Conservation (phyloP, 2,888 invertebrate genomes). For the Lymantria dispar region DNA sequence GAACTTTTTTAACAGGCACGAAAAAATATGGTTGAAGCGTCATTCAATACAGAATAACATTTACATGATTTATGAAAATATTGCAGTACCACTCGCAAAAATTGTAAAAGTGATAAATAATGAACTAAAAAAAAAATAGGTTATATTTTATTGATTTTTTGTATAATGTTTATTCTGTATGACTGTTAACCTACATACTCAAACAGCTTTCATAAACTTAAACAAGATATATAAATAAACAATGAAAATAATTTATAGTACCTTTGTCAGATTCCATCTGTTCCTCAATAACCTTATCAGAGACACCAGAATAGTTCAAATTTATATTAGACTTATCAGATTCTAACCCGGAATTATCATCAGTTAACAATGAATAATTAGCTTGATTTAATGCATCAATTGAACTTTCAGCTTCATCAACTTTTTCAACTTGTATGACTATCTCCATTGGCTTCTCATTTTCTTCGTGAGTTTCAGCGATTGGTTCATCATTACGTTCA, state of each 20-base stretch:
- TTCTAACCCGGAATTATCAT: slow-evolving; percentile 57
- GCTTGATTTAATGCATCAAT: slow-evolving; percentile 54
- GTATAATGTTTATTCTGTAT: background rate
- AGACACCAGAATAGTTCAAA: slow-evolving; percentile 59
- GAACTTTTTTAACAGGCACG: too few relatives aligned
- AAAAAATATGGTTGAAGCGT: too few relatives aligned
- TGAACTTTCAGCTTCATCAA: slow-evolving; percentile 14
- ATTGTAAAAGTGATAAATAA: too few relatives aligned
- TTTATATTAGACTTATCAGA: slow-evolving; percentile 52
- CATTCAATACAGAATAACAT: too few relatives aligned
- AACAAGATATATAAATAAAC: too few relatives aligned
- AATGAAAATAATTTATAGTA: slow-evolving; percentile 2
- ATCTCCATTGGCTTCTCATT: slow-evolving; percentile 10
- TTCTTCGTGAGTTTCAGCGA: background rate
- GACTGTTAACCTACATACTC: background rate
- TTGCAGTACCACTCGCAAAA: too few relatives aligned
- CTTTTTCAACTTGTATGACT: slow-evolving; percentile 8
- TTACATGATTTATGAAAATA: too few relatives aligned
- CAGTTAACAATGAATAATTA: slow-evolving; percentile 62
- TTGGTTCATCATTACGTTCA: slow-evolving; percentile 8
- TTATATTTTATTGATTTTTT: too few relatives aligned
- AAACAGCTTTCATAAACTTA: background rate
- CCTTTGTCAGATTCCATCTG: slow-evolving; percentile 20
- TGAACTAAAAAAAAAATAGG: too few relatives aligned
- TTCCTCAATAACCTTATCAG: slow-evolving; percentile 24